phyloP scores from a whole-genome alignment of 2,113 vertebrate species.

The Diadophis punctatus region DNA sequence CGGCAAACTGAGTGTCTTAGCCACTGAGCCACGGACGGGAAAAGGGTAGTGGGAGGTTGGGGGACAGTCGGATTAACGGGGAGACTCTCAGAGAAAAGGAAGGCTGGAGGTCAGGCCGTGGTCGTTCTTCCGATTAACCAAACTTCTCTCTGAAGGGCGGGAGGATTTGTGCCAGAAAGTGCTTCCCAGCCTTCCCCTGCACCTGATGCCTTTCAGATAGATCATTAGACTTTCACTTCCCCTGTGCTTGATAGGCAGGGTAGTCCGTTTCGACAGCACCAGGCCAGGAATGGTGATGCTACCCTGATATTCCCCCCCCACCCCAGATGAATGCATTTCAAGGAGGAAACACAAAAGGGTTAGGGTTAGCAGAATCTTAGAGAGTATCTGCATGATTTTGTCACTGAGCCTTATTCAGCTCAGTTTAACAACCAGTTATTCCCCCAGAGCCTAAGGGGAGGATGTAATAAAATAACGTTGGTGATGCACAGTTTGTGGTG shows the following conservation, averaged over 20 bases:
- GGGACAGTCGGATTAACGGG: neutral
- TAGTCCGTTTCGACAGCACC: neutral
- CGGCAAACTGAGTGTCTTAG: no score
- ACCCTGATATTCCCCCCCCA: neutral
- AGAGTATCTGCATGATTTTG: neutral
- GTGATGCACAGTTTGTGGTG: neutral
- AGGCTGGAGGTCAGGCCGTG: neutral
- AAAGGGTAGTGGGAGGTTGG: neutral
- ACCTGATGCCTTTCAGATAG: neutral
- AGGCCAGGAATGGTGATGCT: neutral
- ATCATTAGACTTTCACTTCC: neutral
- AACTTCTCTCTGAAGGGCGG: neutral
- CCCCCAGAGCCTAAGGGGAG: neutral
- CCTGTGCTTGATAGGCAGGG: neutral
- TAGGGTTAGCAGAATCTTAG: neutral
- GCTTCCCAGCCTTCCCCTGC: neutral
- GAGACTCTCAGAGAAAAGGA: neutral
- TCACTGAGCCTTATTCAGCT: neutral
- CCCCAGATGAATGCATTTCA: neutral
- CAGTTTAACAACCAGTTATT: neutral
- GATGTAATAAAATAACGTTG: neutral
- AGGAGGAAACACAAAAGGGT: neutral
- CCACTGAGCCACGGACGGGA: no score
- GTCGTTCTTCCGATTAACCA: neutral
- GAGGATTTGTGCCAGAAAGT: neutral